Evolutionary conservation across 1,140 invertebrate species (phyloP), one percentile per base, ranked within the genome.

Genomic region (Monomorium pharaonis): DNA sequence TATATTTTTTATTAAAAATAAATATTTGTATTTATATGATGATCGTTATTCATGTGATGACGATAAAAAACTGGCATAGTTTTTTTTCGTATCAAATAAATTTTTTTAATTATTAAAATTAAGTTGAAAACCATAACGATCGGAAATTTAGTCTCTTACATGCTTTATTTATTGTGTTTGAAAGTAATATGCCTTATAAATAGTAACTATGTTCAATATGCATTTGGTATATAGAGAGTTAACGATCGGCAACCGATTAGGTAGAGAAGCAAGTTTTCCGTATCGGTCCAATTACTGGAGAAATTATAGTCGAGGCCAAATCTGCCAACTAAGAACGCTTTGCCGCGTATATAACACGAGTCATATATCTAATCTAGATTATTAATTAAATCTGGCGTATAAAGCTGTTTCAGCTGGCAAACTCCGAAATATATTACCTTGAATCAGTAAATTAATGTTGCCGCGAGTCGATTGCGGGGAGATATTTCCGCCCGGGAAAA

Each of bases 331-430:
- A 93, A 92, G 92, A 92, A 92, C 89, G 88, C 88, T 85, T 88
- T 74, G 58, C 81, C 63, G 58, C 24, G 74, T 42, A 47, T 27
- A 27, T 63, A 83, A 72, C 83, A 47, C 80, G 69, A 81, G 65
- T 88, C 91, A 89, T 92, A 88, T 87, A 93, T 93, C 91, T 91
- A 92, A 92, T 92, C 92, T 87, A 80, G 88, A 92, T 93, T 93
- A 93, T 92, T 93, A 94, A 94, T 93, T 93, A 94, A 94, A 93
- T 93, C 91, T 92, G 83, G 83, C 84, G 87, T 87, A 88, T 92
- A 91, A 93, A 93, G 91, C 91, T 92, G 92, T 92, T 93, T 91
- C 91, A 91, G 87, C 69, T 89, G 91, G 90, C 72, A 74, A 91
- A 88, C 90, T 91, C 72, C 83, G 67, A 84, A 88, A 92, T 93